Percentiles rank a stretch among this genome's conserved stretches.
phyloP scores from a whole-genome alignment of 2,888 invertebrate genomes.

The Torymus aiolomorphi region DNA sequence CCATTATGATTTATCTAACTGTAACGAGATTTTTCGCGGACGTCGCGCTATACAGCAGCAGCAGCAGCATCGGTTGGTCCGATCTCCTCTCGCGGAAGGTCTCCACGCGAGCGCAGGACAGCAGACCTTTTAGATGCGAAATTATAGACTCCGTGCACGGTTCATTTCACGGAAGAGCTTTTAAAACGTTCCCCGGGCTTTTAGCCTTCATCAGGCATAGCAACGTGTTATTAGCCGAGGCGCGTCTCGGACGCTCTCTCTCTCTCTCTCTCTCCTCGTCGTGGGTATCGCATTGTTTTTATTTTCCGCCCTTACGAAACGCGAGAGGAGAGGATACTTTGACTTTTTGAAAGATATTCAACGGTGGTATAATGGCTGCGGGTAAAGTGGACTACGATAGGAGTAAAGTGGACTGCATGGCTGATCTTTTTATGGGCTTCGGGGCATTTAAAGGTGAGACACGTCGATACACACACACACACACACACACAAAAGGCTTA shows the following conservation, averaged over 20 bases:
- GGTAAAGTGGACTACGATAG: neutral
- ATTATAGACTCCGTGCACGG: constrained; percentile 41
- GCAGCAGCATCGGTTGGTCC: too few species aligned
- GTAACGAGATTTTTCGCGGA: constrained; percentile 41
- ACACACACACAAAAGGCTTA: too few species aligned
- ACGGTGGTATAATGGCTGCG: too few species aligned
- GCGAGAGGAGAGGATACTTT: neutral
- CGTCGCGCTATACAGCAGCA: too few species aligned
- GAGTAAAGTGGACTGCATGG: too few species aligned
- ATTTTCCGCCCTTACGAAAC: too few species aligned
- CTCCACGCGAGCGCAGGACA: neutral
- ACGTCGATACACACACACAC: too few species aligned
- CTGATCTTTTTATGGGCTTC: too few species aligned
- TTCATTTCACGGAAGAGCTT: constrained; percentile 43
- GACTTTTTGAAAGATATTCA: neutral
- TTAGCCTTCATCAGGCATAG: constrained; percentile 50
- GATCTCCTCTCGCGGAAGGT: too few species aligned
- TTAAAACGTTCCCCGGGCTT: constrained; percentile 39
- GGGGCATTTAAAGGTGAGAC: too few species aligned
- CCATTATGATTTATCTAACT: constrained; percentile 52
- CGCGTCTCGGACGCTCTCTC: neutral
- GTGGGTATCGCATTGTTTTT: too few species aligned
- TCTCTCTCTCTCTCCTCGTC: too few species aligned
- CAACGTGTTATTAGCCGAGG: constrained; percentile 38
- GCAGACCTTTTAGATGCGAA: constrained; percentile 41